Percentiles rank a stretch among this genome's conserved stretches.
Evolutionary conservation across 2,888 invertebrate genomes (phyloP).

Genomic region (Brassicogethes aeneus): DNA sequence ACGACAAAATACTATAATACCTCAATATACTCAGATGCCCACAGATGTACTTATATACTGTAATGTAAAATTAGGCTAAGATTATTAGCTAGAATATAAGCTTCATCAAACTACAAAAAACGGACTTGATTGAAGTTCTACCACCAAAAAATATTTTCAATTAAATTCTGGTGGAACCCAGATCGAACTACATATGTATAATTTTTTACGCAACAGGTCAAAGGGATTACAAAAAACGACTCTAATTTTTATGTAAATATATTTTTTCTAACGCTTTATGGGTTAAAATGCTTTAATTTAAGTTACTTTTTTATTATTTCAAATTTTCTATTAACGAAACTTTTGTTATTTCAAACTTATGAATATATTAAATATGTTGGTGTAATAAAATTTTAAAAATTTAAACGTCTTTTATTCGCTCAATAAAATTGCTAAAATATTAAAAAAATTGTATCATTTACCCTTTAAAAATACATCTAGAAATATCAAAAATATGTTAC

Average conservation of each 20-base stretch:
- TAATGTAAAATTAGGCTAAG: slow-evolving; percentile 39
- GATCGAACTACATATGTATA: slow-evolving; percentile 1
- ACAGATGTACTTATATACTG: slow-evolving; percentile 45
- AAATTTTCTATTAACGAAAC: slow-evolving; percentile 39
- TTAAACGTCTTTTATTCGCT: too few relatives aligned
- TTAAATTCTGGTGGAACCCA: too few relatives aligned
- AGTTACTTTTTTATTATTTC: slow-evolving; percentile 35
- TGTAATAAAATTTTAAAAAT: slow-evolving; percentile 41
- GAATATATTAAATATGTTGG: slow-evolving; percentile 44
- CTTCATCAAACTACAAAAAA: slow-evolving; percentile 18
- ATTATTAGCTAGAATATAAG: slow-evolving; percentile 32
- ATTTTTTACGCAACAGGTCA: slow-evolving; percentile 15
- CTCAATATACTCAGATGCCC: slow-evolving; percentile 42
- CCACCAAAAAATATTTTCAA: too few relatives aligned
- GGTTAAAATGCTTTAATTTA: slow-evolving; percentile 33
- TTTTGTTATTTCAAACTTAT: slow-evolving; percentile 42
- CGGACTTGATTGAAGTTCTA: slow-evolving; percentile 6
- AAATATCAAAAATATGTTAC: too few relatives aligned
- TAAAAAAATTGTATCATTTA: too few relatives aligned
- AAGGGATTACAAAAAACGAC: too few relatives aligned
- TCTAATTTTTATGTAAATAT: slow-evolving; percentile 29
- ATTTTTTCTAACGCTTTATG: slow-evolving; percentile 32
- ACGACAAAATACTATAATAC: slow-evolving; percentile 37
- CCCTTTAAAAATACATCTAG: too few relatives aligned
- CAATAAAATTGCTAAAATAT: too few relatives aligned